Evolutionary conservation across 2,797 vertebrate genomes (phyloP), one percentile per base, ranked within the genome.

Genomic region (Centropyge bicolor): DNA sequence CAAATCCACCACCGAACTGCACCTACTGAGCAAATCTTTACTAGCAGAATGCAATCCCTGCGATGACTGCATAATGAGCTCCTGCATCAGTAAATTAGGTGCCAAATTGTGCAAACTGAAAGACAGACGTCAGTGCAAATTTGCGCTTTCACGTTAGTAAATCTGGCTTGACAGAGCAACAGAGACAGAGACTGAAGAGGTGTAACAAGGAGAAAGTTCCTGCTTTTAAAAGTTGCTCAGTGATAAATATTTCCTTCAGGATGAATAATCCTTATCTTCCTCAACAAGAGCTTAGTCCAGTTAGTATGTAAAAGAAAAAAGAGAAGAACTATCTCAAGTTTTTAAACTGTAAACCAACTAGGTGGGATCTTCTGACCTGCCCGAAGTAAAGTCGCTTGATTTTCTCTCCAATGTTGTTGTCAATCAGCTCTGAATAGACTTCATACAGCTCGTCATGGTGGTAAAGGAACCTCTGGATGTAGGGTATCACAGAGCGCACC

Each of bases 381-480:
- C 56, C 81, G 20, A 94, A 96, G 57, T 1, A 65, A 22, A 96
- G 91, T 2, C 78, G 68, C 62, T 89, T 92, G 82, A 96, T 90
- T 74, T 81, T 90, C 70, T 88, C 76, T 36, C 76, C 83, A 4
- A 96, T 94, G 81, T 91, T 85, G 36, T 59, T 77, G 5, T 92
- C 56, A 2, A 76, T 81, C 71, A 96, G 90, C 49, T 95, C 91
- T 1, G 38, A 3, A 41, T 96, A 96, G 72, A 95, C 17, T 0
- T 86, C 65, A 0, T 8, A 6, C 60, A 95, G 88, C 31, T 96
- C 95, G 0, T 91, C 91, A 0, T 93, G 91, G 88, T 95, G 74
- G 88, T 82, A 93, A 46, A 96, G 88, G 90, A 95, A 96, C 80
- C 67, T 94, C 91, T 96, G 96, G 86, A 96, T 89, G 84, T 95